Percentiles rank a stretch among this genome's conserved stretches.
Evolutionary conservation across 1,140 invertebrate species (phyloP).

Genomic region (Drosophila insularis): DNA sequence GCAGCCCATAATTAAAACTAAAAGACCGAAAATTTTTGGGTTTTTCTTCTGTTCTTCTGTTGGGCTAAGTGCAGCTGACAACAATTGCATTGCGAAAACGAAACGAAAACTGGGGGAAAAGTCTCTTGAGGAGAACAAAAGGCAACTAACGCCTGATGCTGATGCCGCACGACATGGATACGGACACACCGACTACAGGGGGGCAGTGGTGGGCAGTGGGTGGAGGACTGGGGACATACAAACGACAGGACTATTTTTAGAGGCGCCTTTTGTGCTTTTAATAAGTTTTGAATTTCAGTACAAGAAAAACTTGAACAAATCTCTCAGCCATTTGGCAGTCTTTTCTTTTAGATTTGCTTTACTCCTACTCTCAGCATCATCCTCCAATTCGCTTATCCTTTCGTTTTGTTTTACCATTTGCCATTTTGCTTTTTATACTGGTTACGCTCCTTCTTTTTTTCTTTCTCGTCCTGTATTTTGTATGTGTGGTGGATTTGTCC

Average conservation of each 20-base stretch:
- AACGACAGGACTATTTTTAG: slow-evolving; percentile 54
- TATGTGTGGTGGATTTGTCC: slow-evolving; percentile 35
- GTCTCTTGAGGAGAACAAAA: slow-evolving; percentile 45
- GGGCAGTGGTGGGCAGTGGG: slow-evolving; percentile 5
- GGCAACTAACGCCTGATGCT: slow-evolving; percentile 58
- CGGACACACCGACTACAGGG: slow-evolving; percentile 22
- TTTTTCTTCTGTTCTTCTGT: slow-evolving; percentile 53
- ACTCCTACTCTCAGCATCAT: not conserved
- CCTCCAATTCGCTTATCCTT: not conserved
- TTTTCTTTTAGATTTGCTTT: slow-evolving; percentile 13
- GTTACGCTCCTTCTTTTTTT: not conserved
- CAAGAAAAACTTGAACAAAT: slow-evolving; percentile 61
- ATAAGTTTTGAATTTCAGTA: slow-evolving; percentile 70
- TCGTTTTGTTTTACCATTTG: slow-evolving; percentile 4
- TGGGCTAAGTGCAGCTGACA: slow-evolving; percentile 70
- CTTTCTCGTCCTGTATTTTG: not conserved
- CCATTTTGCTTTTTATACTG: slow-evolving; percentile 21
- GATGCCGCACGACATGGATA: slow-evolving; percentile 6
- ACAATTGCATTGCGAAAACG: slow-evolving; percentile 59
- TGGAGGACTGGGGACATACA: not conserved
- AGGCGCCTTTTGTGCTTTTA: slow-evolving; percentile 58
- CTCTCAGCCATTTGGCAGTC: slow-evolving; percentile 23
- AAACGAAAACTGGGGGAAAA: slow-evolving; percentile 11
- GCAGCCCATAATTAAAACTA: slow-evolving; percentile 66
- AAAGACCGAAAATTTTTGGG: slow-evolving; percentile 59